Evolutionary conservation across 2,113 vertebrate genomes (phyloP).

Genomic region (Noturus placidus): DNA sequence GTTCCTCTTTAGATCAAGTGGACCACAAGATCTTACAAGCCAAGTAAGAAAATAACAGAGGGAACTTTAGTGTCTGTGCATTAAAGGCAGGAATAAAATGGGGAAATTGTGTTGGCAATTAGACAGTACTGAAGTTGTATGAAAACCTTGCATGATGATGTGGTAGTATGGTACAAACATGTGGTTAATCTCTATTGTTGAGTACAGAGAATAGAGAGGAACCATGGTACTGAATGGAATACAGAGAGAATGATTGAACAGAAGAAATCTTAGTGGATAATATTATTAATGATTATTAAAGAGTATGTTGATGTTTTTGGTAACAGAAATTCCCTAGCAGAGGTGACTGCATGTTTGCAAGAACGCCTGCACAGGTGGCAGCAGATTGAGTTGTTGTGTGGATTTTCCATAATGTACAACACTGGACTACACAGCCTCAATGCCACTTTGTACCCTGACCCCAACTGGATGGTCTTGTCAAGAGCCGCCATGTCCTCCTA

Average conservation of each 20-base stretch:
- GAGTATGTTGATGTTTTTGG: conserved; percentile 22
- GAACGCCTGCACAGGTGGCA: conserved; percentile 97
- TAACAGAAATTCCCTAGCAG: conserved; percentile 86
- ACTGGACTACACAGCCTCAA: conserved; percentile 85
- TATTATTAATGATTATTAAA: not conserved
- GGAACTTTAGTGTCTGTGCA: not conserved
- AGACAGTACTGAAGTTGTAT: not conserved
- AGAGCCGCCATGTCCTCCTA: conserved; percentile 82
- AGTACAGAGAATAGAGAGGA: not conserved
- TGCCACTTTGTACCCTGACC: conserved; percentile 88
- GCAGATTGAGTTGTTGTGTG: conserved; percentile 90
- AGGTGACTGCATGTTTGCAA: conserved; percentile 88
- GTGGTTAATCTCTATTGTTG: not conserved
- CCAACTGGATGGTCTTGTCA: conserved; percentile 82
- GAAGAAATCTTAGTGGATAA: not conserved
- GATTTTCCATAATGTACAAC: conserved; percentile 90
- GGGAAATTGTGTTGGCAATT: not conserved
- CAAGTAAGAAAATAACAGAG: conserved; percentile 78
- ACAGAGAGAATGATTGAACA: not conserved
- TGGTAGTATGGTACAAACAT: not conserved
- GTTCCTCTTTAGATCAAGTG: conserved; percentile 94
- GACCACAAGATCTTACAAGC: conserved; percentile 97
- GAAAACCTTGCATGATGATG: not conserved
- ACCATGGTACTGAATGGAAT: not conserved
- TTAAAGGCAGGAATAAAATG: not conserved